These are phyloP conservation scores for Hippocampus mohnikei DNA, from an alignment of 2,113 vertebrate species.

Conservation along the genomic window DNA sequence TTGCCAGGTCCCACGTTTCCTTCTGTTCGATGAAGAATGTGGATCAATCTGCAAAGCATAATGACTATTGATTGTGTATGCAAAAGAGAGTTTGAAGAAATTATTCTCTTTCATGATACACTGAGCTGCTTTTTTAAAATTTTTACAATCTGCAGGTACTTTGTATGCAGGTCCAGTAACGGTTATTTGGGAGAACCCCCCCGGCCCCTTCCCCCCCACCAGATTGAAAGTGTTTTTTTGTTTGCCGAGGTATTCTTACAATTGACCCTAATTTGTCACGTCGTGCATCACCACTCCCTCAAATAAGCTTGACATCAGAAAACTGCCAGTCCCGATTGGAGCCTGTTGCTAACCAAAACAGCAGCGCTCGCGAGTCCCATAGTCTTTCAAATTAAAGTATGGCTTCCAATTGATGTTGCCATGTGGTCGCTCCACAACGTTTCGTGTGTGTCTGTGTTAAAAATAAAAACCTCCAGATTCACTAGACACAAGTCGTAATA, in stretches of 20 bases:
- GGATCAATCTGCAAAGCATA: constrained; percentile 62
- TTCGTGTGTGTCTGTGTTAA: not conserved
- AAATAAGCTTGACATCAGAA: too few relatives aligned
- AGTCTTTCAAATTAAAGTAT: too few relatives aligned
- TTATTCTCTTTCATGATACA: constrained; percentile 34
- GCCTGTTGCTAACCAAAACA: not conserved
- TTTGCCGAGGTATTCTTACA: too few relatives aligned
- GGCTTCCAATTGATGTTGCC: too few relatives aligned
- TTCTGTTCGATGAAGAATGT: constrained; percentile 56
- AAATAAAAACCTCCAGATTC: too few relatives aligned
- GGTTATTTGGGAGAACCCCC: not conserved
- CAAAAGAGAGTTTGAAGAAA: constrained; percentile 51
- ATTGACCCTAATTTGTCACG: too few relatives aligned
- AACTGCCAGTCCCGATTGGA: too few relatives aligned
- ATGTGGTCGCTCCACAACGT: not conserved
- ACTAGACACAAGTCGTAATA: too few relatives aligned
- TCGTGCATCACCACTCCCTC: too few relatives aligned
- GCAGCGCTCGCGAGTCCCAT: not conserved
- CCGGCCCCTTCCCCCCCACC: too few relatives aligned
- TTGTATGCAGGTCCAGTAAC: not conserved
- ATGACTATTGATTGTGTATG: constrained; percentile 68
- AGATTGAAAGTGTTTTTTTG: too few relatives aligned
- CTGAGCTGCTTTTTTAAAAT: constrained; percentile 5
- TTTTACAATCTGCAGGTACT: constrained; percentile 19
- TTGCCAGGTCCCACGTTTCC: constrained; percentile 25